Conservation (phyloP, 2,797 vertebrate genomes). For the Lepidocolaptes lacrymiger region DNA sequence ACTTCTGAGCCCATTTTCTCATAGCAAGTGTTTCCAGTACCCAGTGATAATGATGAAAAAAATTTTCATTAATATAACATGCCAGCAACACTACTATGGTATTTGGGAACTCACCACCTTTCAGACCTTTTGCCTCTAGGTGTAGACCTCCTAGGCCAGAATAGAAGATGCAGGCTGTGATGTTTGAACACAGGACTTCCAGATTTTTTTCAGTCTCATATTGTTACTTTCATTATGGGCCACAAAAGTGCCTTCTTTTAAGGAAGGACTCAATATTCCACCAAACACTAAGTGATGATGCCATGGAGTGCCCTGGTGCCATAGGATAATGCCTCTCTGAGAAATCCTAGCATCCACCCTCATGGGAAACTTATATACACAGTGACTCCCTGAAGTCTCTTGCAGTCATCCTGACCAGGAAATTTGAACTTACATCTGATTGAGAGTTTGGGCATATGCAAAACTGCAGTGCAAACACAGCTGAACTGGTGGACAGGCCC, state of each 20-base stretch:
- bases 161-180: not conserved
- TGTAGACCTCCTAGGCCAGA: not conserved
- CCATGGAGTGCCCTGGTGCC: not conserved
- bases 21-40: not conserved
- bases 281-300: rapidly evolving
- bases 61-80: not conserved
- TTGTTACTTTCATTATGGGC: not conserved
- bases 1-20: not conserved
- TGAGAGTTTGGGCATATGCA: not conserved
- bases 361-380: not conserved
- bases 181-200: not conserved
- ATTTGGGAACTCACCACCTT: not conserved
- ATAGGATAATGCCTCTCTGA: not conserved
- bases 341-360: not conserved
- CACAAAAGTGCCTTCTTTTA: not conserved
- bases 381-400: not conserved
- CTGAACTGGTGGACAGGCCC: not conserved
- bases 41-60: not conserved
- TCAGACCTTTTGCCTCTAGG: not conserved
- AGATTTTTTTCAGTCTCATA: not conserved
- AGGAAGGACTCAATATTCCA: not conserved
- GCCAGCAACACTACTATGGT: not conserved
- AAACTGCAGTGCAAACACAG: not conserved
- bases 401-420: not conserved
- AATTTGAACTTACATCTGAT: not conserved